phyloP scores from a whole-genome alignment of 2,888 invertebrate species.

The Chrysotoxum bicinctum region DNA sequence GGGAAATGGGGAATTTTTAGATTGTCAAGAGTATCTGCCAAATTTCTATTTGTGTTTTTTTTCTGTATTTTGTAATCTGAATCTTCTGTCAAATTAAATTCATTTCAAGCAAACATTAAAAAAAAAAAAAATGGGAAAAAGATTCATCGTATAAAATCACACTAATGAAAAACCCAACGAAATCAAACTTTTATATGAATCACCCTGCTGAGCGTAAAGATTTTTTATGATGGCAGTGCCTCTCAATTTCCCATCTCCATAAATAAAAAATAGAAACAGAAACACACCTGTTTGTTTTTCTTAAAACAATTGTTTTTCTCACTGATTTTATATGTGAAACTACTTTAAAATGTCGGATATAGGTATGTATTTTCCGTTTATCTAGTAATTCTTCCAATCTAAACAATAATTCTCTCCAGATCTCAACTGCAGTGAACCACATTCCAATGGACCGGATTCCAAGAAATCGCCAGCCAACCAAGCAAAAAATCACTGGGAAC shows the following conservation, averaged over 20 bases:
- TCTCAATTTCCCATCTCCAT: not conserved
- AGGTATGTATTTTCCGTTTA: slow-evolving; percentile 7
- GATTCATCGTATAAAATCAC: no score
- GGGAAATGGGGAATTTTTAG: no score
- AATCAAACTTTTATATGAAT: not conserved
- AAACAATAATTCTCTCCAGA: not conserved
- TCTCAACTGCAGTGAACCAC: not conserved
- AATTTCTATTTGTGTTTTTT: no score
- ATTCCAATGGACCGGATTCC: slow-evolving; percentile 31
- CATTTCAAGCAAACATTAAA: no score
- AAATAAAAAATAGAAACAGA: slow-evolving; percentile 40
- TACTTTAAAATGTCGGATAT: slow-evolving; percentile 27
- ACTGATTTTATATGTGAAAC: slow-evolving; percentile 22
- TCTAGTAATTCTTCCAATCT: not conserved
- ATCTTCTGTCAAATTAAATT: no score
- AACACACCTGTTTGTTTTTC: not conserved
- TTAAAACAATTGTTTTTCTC: not conserved
- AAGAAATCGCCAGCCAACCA: not conserved
- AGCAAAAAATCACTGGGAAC: slow-evolving; percentile 35
- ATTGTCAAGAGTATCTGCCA: no score
- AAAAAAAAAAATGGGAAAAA: no score
- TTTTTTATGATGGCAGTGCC: not conserved
- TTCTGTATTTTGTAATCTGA: no score
- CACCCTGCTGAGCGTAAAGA: no score
- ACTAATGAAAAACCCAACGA: not conserved